These are phyloP conservation scores for Rutpela maculata DNA, from an alignment of 2,888 invertebrate genomes.

Conservation along the genomic window DNA sequence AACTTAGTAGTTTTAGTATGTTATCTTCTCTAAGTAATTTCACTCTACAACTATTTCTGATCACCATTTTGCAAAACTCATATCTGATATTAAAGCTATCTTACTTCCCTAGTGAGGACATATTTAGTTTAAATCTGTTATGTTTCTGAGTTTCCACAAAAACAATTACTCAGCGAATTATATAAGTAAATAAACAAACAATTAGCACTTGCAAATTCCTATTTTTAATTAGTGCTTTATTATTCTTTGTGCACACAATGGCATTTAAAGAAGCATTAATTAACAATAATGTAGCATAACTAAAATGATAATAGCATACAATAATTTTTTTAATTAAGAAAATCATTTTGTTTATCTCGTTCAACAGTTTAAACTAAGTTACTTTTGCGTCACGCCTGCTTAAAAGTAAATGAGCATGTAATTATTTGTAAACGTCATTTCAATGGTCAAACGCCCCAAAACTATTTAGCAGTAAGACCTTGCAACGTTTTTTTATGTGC, in stretches of 20 bases:
- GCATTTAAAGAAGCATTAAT: slow-evolving; percentile 10
- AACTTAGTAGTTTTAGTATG: too few species aligned
- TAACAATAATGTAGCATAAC: slow-evolving; percentile 21
- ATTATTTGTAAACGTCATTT: slow-evolving; percentile 4
- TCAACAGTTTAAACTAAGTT: slow-evolving; percentile 5
- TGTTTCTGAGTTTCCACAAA: too few species aligned
- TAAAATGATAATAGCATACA: slow-evolving; percentile 9
- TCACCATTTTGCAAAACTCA: too few species aligned
- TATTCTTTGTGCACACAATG: neutral
- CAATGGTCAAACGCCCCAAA: neutral
- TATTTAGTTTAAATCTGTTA: too few species aligned
- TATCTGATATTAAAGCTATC: too few species aligned
- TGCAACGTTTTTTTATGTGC: neutral
- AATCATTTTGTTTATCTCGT: slow-evolving; percentile 25
- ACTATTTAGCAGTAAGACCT: neutral
- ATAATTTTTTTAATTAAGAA: slow-evolving; percentile 31
- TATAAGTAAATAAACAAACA: neutral
- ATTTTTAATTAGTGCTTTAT: neutral
- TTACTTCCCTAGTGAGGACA: too few species aligned
- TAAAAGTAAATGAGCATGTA: slow-evolving; percentile 6
- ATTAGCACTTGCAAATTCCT: neutral
- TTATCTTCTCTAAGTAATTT: too few species aligned
- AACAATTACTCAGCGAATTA: neutral
- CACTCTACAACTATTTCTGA: too few species aligned
- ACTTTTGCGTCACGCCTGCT: slow-evolving; percentile 4